A percentile compares a stretch with the other conserved stretches of the same genome.
These are phyloP conservation scores for Suricata suricatta DNA, from an alignment of 2,113 vertebrate genomes.

Conservation along the genomic window DNA sequence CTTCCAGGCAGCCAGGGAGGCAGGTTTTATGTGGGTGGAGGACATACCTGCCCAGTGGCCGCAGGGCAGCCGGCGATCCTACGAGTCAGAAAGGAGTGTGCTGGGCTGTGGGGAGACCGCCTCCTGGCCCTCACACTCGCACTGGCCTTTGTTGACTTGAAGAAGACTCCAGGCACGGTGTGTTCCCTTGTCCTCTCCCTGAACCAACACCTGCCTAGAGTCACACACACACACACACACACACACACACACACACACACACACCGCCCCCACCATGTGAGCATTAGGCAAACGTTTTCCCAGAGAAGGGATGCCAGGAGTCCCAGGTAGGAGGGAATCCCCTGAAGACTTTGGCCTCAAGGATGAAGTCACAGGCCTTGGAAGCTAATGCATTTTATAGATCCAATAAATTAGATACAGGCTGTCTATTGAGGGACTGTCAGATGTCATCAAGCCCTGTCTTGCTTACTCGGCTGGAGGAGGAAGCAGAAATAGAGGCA, in stretches of 20 bases:
- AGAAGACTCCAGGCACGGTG: neutral
- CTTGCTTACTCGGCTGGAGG: neutral
- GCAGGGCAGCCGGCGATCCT: neutral
- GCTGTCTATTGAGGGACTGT: neutral
- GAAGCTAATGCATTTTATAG: conserved; percentile 59
- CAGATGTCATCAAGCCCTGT: neutral
- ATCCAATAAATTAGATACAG: conserved; percentile 49
- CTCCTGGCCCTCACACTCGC: accelerated
- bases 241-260: neutral
- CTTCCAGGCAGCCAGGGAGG: neutral
- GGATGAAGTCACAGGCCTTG: conserved; percentile 58
- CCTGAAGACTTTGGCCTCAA: conserved; percentile 26
- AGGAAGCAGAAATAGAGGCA: neutral
- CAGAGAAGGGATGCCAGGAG: neutral
- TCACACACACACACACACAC: neutral
- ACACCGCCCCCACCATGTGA: neutral
- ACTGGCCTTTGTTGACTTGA: neutral
- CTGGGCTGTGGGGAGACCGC: neutral
- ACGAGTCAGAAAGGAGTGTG: neutral
- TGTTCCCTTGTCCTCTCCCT: neutral
- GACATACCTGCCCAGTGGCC: neutral
- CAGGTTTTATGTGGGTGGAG: neutral
- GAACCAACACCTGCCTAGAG: neutral
- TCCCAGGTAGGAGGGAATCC: neutral
- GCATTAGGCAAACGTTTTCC: neutral